A percentile compares a stretch with the other conserved stretches of the same genome.
phyloP scores from a whole-genome alignment of 1,140 invertebrate genomes.

The Leptopilina boulardi region DNA sequence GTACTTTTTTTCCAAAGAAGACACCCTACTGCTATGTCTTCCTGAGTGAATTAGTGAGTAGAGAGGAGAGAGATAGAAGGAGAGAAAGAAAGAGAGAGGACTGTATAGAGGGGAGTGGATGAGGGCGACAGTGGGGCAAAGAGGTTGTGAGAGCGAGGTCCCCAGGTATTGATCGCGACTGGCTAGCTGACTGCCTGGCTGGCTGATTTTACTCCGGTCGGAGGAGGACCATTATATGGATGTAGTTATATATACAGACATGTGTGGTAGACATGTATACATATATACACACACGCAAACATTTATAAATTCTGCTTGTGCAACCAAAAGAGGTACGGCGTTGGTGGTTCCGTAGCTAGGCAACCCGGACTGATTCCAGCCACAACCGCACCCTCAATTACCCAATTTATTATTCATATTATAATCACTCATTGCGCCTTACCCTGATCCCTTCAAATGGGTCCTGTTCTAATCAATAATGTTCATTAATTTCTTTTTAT shows the following conservation, averaged over 20 bases:
- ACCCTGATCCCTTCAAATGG: slow-evolving; percentile 8
- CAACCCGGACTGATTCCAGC: slow-evolving; percentile 68
- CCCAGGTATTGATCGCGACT: slow-evolving; percentile 68
- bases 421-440: slow-evolving; percentile 49
- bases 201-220: slow-evolving; percentile 65
- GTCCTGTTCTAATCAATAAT: neutral
- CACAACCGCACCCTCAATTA: slow-evolving; percentile 68
- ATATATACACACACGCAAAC: slow-evolving; percentile 54
- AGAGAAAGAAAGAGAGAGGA: neutral
- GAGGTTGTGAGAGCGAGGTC: slow-evolving; percentile 56
- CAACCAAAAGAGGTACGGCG: slow-evolving; percentile 57
- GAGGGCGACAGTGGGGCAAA: slow-evolving; percentile 48
- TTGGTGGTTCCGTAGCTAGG: slow-evolving; percentile 67
- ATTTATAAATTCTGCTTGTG: slow-evolving; percentile 42
- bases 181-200: slow-evolving; percentile 56
- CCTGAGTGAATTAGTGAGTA: slow-evolving; percentile 48
- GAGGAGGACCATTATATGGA: slow-evolving; percentile 69
- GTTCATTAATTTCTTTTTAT: too few species aligned
- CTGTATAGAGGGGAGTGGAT: slow-evolving; percentile 27
- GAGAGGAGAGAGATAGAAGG: slow-evolving; percentile 10
- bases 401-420: slow-evolving; percentile 71
- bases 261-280: slow-evolving; percentile 57
- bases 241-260: slow-evolving; percentile 63
- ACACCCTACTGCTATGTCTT: slow-evolving; percentile 37
- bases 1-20: slow-evolving; percentile 49